phyloP scores from a whole-genome alignment of 1,140 invertebrate species.

The Panulirus ornatus region DNA sequence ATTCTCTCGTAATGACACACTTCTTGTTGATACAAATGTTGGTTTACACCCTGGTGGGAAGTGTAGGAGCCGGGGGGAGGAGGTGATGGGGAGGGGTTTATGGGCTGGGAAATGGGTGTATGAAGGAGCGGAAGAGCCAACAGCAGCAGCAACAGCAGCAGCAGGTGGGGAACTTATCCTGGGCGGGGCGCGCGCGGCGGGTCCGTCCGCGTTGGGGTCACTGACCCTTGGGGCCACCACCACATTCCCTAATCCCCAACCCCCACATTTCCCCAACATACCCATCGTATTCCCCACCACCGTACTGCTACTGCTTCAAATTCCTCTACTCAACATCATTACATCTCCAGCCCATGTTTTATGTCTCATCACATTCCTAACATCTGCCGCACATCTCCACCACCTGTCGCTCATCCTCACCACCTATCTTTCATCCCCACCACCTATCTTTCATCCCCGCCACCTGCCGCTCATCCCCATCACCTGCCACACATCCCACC shows the following conservation, averaged over 20 bases:
- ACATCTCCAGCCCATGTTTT: neutral
- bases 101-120: too few species aligned
- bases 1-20: too few species aligned
- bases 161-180: neutral
- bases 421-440: neutral
- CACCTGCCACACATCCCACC: too few species aligned
- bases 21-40: too few species aligned
- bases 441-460: neutral
- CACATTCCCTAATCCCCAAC: neutral
- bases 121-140: neutral
- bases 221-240: neutral
- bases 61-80: too few species aligned
- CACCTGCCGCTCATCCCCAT: neutral
- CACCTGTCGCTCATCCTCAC: too few species aligned
- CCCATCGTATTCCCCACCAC: too few species aligned
- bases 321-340: neutral
- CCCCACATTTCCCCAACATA: too few species aligned
- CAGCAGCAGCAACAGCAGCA: neutral
- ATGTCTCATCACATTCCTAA: neutral
- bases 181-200: conserved; percentile 13
- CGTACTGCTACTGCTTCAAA: neutral
- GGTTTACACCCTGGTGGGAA: too few species aligned
- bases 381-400: neutral
- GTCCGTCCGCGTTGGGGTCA: conserved; percentile 24
- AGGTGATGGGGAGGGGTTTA: too few species aligned